Evolutionary conservation across 2,797 vertebrate species (phyloP).

Genomic region (Anisognathus igniventris): DNA sequence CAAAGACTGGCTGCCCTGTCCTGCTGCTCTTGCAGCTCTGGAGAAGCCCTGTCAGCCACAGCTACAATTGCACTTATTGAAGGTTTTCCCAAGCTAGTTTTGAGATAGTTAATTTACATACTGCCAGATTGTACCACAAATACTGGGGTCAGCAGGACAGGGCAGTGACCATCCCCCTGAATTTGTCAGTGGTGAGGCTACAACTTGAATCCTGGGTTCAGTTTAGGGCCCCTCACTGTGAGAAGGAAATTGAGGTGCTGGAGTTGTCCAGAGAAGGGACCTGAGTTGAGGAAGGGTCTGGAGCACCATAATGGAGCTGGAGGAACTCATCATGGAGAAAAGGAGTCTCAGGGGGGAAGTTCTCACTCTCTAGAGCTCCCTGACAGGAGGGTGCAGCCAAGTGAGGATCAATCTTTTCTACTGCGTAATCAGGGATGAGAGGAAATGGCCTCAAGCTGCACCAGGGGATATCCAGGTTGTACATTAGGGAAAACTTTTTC

Average conservation of each 20-base stretch:
- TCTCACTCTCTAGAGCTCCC: background rate
- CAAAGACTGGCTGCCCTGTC: background rate
- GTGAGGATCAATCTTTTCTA: fast-evolving
- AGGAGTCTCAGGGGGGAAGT: background rate
- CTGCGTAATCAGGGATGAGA: fast-evolving
- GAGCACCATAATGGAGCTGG: background rate
- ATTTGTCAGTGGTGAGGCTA: background rate
- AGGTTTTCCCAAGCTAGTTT: background rate
- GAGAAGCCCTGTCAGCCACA: background rate
- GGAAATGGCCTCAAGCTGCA: background rate
- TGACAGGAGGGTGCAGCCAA: background rate
- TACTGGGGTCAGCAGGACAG: background rate
- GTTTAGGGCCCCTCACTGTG: background rate
- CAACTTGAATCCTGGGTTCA: background rate
- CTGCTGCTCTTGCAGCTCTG: background rate
- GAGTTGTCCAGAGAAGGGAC: background rate
- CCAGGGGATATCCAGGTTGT: background rate
- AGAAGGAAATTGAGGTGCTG: fast-evolving
- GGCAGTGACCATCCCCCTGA: background rate
- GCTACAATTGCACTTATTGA: background rate
- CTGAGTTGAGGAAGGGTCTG: background rate
- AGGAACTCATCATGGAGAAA: background rate
- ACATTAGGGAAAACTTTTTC: background rate
- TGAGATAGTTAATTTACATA: background rate
- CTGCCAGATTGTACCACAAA: background rate